Evolutionary conservation across 2,797 vertebrate species (phyloP), one percentile per base, ranked within the genome.

Genomic region (Rhynchotus rufescens): DNA sequence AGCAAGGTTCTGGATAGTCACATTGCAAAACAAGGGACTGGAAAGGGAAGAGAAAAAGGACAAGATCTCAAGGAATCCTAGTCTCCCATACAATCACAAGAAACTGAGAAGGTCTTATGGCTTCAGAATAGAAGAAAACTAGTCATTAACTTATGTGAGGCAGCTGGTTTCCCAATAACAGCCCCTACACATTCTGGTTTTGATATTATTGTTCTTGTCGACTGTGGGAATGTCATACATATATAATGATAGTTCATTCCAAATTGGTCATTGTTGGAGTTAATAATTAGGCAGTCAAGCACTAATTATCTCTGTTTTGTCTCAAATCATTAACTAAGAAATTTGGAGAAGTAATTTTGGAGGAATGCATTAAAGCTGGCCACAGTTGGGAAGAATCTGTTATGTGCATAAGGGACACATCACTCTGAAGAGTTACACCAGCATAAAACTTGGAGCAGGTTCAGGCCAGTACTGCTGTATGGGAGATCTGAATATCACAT

Each of bases 231-330:
- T 8, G 80, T 60, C 85, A 77, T 80, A 86, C 94, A 93, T 49
- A 94, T 93, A 52, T 92, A 94, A 90, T 92, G 72, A 76, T 4
- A 34, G 88, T 93, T 96, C 92, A 85, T 87, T 95, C 91, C 92
- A 95, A 94, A 95, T 93, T 94, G 92, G 89, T 87, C 74, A 94
- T 87, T 94, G 87, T 84, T 0, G 0, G 75, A 86, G 91, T 85
- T 95, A 96, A 96, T 96, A 94, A 93, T 88, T 90, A 96, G 94
- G 79, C 65, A 96, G 75, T 82, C 65, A 76, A 87, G 82, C 82
- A 93, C 67, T 96, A 96, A 95, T 97, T 97, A 92, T 87, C 85
- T 92, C 87, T 95, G 52, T 92, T 96, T 94, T 92, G 76, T 86
- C 81, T 94, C 86, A 92, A 95, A 69, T 79, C 61, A 90, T 95